These are phyloP conservation scores for Polypterus senegalus DNA, from an alignment of 2,113 vertebrate species.

Conservation along the genomic window DNA sequence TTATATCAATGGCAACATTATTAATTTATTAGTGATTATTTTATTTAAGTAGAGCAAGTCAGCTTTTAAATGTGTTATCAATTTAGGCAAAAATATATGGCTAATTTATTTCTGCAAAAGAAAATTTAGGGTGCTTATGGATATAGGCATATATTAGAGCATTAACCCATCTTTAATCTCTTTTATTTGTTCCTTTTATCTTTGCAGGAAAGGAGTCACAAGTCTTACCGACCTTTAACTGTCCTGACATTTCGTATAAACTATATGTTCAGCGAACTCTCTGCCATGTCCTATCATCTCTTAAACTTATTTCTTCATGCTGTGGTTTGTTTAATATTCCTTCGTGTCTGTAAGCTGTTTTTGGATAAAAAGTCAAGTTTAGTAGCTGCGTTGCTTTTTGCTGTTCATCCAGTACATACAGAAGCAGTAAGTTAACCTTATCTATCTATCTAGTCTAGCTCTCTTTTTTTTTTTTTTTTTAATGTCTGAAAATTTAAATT, in stretches of 20 bases:
- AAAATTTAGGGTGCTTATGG: too few relatives aligned
- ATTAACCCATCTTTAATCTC: too few relatives aligned
- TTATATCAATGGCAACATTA: too few relatives aligned
- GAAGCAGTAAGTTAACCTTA: conserved; percentile 77
- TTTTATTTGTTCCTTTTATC: conserved; percentile 13
- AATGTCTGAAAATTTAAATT: too few relatives aligned
- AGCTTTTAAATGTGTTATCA: too few relatives aligned
- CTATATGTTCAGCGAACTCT: conserved; percentile 85
- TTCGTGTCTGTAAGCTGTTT: conserved; percentile 81
- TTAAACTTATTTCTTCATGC: conserved; percentile 76
- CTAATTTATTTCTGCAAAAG: too few relatives aligned
- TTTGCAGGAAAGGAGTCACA: conserved; percentile 86
- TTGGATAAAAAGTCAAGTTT: conserved; percentile 67
- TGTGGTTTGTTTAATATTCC: conserved; percentile 75
- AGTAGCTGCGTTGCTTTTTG: conserved; percentile 79
- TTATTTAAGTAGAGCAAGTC: too few relatives aligned
- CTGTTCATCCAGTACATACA: conserved; percentile 89
- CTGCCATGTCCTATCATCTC: conserved; percentile 83
- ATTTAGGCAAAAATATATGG: too few relatives aligned
- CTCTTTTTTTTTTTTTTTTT: too few relatives aligned
- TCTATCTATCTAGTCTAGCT: too few relatives aligned
- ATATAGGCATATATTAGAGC: too few relatives aligned
- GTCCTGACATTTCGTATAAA: conserved; percentile 92
- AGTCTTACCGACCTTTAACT: conserved; percentile 89
- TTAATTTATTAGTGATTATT: too few relatives aligned